phyloP scores from a whole-genome alignment of 2,113 vertebrate species.

The Bubo blakistoni region DNA sequence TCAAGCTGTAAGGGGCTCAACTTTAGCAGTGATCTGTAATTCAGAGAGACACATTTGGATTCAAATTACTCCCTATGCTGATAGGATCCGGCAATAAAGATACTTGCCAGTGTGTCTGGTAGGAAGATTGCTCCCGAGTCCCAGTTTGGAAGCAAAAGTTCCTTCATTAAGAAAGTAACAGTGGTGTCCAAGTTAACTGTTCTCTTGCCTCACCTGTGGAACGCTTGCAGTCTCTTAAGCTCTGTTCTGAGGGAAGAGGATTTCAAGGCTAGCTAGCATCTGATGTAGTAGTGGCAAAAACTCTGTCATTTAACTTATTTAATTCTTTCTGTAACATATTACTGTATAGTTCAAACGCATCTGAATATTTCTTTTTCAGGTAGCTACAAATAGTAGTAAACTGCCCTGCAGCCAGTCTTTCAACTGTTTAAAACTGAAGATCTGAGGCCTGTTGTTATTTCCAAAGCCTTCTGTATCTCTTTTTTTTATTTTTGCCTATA shows the following conservation, averaged over 20 bases:
- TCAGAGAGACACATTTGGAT: neutral
- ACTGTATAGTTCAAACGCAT: constrained; percentile 11
- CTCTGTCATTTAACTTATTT: neutral
- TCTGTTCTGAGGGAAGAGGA: neutral
- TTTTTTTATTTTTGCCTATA: neutral
- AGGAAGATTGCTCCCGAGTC: neutral
- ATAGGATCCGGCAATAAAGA: neutral
- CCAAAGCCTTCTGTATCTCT: neutral
- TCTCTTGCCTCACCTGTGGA: neutral
- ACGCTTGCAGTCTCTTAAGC: neutral
- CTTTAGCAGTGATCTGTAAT: neutral
- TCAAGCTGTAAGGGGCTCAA: neutral
- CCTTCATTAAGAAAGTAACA: neutral
- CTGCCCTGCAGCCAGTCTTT: constrained; percentile 5
- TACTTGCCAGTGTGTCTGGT: neutral
- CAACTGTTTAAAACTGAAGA: constrained; percentile 20
- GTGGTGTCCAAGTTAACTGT: neutral
- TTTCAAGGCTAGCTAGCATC: constrained; percentile 19
- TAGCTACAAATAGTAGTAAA: constrained; percentile 30
- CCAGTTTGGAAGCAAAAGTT: neutral
- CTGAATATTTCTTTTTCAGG: neutral
- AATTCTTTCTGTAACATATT: constrained; percentile 17
- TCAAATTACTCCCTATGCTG: neutral
- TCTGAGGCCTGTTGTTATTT: constrained; percentile 4
- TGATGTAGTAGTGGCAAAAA: neutral